Evolutionary conservation across 2,888 invertebrate species (phyloP), one percentile per base, ranked within the genome.

Genomic region (Tortricodes alternella): DNA sequence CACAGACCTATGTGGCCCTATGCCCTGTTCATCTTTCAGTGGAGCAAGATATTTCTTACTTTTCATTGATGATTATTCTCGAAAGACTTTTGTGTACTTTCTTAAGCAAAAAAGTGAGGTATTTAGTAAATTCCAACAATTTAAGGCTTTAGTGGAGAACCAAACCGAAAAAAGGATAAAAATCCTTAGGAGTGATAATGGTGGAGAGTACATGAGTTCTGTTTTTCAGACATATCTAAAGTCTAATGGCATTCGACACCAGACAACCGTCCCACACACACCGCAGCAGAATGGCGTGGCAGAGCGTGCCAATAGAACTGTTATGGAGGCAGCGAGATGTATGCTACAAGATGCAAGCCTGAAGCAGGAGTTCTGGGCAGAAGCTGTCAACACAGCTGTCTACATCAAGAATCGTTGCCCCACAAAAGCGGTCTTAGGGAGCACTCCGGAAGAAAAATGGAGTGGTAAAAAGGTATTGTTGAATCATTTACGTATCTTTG

Each of bases 361-460:
- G 24, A 27, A 48, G 4, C 23, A 37, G 21, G n/a, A 29, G 15
- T 50, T 29, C 11, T 50, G 50, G 48, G 48, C 48, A 5, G 49
- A 49, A 27, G 49, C 38, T 4, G 27, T 49, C 11, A 38, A 38
- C 16, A 38, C 27, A 2, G 50, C 32, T 3, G 43, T 34, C 9
- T 51, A 34, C 32, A 11, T 51, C 0, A 51, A 51, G 24, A 43
- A 43, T 23, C 19, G 34, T 6, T 51, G 32, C 13, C 51, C 43
- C n/a, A 51, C 41, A n/a, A 51, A 34, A 7, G 51, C 41, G 9
- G 43, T 51, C 13, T 29, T 32, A 18, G 44, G 44, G 6, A 16
- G 6, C 16, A 35, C 35, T 19, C 38, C 38, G 4, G 38, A 38
- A 4, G 11, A 21, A 11, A 9, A n/a, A 19, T 21, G 38, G 38